Base-by-base conservation (phyloP, 2,797 vertebrate species). In the Atherinosoma microstoma region DNA sequence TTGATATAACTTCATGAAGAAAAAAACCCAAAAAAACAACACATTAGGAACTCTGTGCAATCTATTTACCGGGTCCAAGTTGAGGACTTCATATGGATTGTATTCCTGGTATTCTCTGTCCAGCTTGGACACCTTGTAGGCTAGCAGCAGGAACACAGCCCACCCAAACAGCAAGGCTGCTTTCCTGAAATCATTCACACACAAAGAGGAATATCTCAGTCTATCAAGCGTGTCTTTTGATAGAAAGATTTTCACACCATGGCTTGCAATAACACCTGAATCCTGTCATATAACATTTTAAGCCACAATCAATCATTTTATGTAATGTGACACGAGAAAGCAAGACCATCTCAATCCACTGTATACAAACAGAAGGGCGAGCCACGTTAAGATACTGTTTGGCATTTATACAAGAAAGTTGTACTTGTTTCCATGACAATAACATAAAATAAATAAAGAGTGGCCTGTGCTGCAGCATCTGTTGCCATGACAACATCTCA, bases 71-170 rank as follows among this genome's bases (percentile, higher is more conserved):
- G 96, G 96, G 90, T 99, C 97, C 90, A 99, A 92, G 90, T 94
- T 95, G 88, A 99, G 95, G 76, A 99, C 96, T 93, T 99, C 98
- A 72, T 98, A 99, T 22, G 98, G 98, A 90, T 99, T 99, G 88
- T 99, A 99, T 85, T 99, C 98, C 91, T 99, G 97, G 94, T 99
- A 99, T 83, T 99, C 97, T 87, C 97, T 87, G 90, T 99, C 98
- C 70, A 98, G 96, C 93, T 98, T 99, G 82, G 98, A 99, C 93
- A 99, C 98, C 89, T 99, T 99, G 93, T 99, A 99, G 24, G 95
- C 96, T 91, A 99, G 95, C 84, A 99, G 95, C 91, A 99, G 87
- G 92, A 99, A 98, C 78, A 99, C 93, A 47, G 94, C 96, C 98
- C 98, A 99, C 84, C 98, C 98, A 85, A 97, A 95, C 89, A 99